Percentiles rank a stretch among this genome's conserved stretches.
phyloP scores from a whole-genome alignment of 1,140 invertebrate genomes.

The Drosophila murphyi region DNA sequence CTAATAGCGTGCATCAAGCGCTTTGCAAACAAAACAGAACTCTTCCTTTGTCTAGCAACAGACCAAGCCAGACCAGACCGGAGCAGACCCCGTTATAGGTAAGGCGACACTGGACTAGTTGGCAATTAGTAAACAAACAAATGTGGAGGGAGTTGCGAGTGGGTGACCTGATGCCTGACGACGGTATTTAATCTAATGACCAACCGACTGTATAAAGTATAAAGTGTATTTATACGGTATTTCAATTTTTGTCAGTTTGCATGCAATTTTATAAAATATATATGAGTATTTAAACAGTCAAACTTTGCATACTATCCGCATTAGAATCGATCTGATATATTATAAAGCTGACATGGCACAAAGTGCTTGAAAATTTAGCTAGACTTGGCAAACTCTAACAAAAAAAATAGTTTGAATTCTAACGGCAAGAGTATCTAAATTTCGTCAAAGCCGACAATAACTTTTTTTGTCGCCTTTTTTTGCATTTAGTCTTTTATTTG shows the following conservation, averaged over 20 bases:
- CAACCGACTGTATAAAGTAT: background rate
- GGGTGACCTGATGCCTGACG: slow-evolving; percentile 10
- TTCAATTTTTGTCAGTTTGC: background rate
- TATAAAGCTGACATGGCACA: too few relatives aligned
- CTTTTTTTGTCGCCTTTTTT: background rate
- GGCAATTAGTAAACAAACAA: slow-evolving; percentile 43
- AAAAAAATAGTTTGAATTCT: background rate
- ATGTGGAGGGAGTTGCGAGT: background rate
- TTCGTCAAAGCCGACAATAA: background rate
- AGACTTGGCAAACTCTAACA: too few relatives aligned
- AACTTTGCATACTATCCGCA: too few relatives aligned
- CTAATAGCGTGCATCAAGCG: slow-evolving; percentile 11
- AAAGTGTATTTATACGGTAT: background rate
- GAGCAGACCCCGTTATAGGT: slow-evolving; percentile 27
- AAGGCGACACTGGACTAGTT: slow-evolving; percentile 27
- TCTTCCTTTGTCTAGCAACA: slow-evolving; percentile 1
- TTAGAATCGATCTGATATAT: too few relatives aligned
- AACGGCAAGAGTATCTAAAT: background rate
- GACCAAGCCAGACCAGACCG: too few relatives aligned
- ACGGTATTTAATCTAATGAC: slow-evolving; percentile 1
- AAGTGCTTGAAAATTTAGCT: too few relatives aligned
- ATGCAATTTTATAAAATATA: too few relatives aligned
- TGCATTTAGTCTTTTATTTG: background rate
- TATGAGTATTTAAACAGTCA: too few relatives aligned
- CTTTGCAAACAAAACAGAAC: slow-evolving; percentile 22